Evolutionary conservation across 2,113 vertebrate genomes (phyloP), one percentile per base, ranked within the genome.

Genomic region (Heteronetta atricapilla): DNA sequence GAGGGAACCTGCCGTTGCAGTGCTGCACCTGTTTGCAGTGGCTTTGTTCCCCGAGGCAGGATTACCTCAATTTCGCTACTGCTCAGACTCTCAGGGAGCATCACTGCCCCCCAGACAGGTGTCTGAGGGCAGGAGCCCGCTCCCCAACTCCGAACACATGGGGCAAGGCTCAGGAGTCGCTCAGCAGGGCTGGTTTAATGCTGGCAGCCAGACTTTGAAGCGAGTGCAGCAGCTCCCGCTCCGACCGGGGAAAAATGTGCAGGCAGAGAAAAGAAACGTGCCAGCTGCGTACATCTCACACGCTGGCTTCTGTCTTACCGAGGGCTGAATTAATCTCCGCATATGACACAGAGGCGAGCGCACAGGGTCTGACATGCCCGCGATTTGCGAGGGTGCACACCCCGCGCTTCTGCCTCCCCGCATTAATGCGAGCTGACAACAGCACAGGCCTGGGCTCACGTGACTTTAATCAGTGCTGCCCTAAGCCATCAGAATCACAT

Each of bases 381-480:
- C 25, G 96, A 92, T 92, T 50, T 46, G 90, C 42, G 53, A 36
- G 86, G 85, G 87, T 96, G 88, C 89, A 18, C 91, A 70, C 88
- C 86, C 78, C 36, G 56, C 76, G 4, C 94, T 95, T 86, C 90
- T 90, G 93, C 88, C 94, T 82, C 90, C 63, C 95, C 53, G 92
- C 86, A 42, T 89, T 98, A 97, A 98, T 96, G 83, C 8, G 93
- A 96, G 96, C 97, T 97, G 98, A 98, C 98, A 98, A 86, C 76
- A 89, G 94, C 95, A 96, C 80, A 94, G 97, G 97, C 97, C 94
- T 75, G 74, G n/a, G 95, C 97, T 97, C 97, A 97, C 88, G 82
- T 96, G 96, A 97, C 96, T 94, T 92, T 96, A 91, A 94, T 96
- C 88, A 94, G 94, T 11, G 63, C 29, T 58, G 97, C 92, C 82